Evolutionary conservation across 2,888 invertebrate species (phyloP).

Genomic region (Neocrepidodera transversa): DNA sequence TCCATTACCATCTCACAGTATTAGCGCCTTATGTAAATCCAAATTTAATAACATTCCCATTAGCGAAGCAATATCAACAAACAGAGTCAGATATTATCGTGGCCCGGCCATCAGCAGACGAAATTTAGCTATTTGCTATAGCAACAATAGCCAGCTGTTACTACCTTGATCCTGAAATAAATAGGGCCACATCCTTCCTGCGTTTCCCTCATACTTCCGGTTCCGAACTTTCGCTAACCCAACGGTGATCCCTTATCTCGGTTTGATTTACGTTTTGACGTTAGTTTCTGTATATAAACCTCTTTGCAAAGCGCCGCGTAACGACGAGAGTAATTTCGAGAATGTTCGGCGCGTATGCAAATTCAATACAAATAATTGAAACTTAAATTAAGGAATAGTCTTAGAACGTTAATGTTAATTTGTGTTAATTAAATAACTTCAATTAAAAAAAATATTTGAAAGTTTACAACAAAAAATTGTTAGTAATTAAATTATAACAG

Average conservation of each 20-base stretch:
- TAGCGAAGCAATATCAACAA: slow-evolving; percentile 30
- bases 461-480: no score
- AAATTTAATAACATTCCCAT: slow-evolving; percentile 22
- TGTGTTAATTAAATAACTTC: no score
- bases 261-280: slow-evolving; percentile 34
- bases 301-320: not conserved
- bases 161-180: slow-evolving; percentile 44
- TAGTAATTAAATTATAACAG: no score
- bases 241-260: slow-evolving; percentile 36
- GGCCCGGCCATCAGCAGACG: slow-evolving; percentile 23
- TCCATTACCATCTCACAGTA: not conserved
- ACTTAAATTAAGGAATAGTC: no score
- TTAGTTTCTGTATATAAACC: not conserved
- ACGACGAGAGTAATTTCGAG: not conserved
- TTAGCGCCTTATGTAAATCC: slow-evolving; percentile 18
- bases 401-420: no score
- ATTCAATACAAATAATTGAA: no score
- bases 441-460: no score
- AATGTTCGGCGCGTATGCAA: not conserved
- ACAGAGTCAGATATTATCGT: slow-evolving; percentile 24
- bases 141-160: slow-evolving; percentile 44
- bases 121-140: slow-evolving; percentile 40
- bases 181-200: slow-evolving; percentile 45
- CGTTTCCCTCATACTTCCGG: slow-evolving; percentile 41
- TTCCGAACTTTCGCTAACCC: slow-evolving; percentile 29